Base-by-base conservation (phyloP, 2,797 vertebrate genomes). In the Sebastes taczanowskii region DNA sequence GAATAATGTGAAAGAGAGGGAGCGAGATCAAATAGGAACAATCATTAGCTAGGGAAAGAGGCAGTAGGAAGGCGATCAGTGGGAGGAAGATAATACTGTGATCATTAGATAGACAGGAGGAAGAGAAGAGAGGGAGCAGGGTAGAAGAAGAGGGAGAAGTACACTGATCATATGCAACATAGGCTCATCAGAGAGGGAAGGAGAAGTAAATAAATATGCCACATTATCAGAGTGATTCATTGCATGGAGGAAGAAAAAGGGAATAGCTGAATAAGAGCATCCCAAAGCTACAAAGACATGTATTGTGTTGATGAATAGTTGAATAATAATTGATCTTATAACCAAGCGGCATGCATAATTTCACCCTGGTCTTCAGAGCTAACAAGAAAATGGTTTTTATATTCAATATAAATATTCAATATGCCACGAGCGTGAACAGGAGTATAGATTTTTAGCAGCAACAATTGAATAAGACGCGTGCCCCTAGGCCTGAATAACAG, bases 11-110 rank as follows among this genome's bases (percentile, higher is more conserved):
- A 70, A 32, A 14, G 71, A 62, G 80, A 85, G 74, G 59, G 53
- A 65, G 72, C 61, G 35, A 83, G 86, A 91, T 93, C 79, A 93
- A 91, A 89, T 58, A 64, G 80, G 63, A 89, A 69, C 74, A 71
- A 88, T 88, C 81, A 87, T 89, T 91, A 92, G 61, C 83, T 34
- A 62, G 81, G 78, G 67, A 87, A 42, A 81, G 67, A 77, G 75
- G 30, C 74, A 83, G 80, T 53, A 55, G 80, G 58, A 64, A 72
- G 80, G 77, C 64, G 29, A 74, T 80, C 84, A 85, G 86, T 85
- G 61, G 65, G 82, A 84, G 83, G 83, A 85, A 81, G 66, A 83
- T 84, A 71, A 81, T 74, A 84, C 82, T 38, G 38, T 1, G 22
- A 89, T 91, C 77, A 89, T 91, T 83, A 89, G 68, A 71, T 71